phyloP scores from a whole-genome alignment of 1,140 invertebrate genomes.

The Sycophila sp. region DNA sequence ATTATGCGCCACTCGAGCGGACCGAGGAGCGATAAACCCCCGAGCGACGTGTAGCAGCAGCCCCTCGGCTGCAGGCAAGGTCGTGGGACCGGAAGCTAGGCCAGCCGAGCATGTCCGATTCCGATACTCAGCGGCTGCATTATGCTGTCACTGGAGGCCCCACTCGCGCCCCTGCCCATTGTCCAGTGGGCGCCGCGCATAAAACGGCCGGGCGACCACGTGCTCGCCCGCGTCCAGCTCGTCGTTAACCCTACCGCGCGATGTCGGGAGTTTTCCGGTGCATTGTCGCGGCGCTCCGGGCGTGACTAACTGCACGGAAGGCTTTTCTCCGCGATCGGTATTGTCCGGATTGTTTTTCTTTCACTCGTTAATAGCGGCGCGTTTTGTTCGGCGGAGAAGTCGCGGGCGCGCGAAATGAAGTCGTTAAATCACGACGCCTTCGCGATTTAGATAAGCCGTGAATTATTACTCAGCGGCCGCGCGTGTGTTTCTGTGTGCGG shows the following conservation, averaged over 20 bases:
- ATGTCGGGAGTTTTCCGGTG: constrained; percentile 18
- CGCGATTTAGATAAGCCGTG: not conserved
- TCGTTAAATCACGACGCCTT: not conserved
- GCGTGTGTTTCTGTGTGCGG: not conserved
- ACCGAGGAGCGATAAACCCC: not conserved
- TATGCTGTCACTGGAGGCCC: too few species aligned
- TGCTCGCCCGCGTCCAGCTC: not conserved
- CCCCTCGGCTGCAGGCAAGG: constrained; percentile 21
- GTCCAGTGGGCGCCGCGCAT: too few species aligned
- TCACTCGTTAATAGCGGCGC: too few species aligned
- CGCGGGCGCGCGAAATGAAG: too few species aligned
- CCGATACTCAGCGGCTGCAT: too few species aligned
- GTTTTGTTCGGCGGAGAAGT: not conserved
- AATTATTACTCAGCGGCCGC: too few species aligned
- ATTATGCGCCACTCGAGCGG: too few species aligned
- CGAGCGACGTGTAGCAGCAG: not conserved
- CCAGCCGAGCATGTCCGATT: constrained; percentile 30
- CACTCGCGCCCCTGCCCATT: too few species aligned
- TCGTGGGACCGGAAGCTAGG: constrained; percentile 36
- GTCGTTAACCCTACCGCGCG: too few species aligned
- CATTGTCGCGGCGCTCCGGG: constrained; percentile 6
- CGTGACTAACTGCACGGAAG: not conserved
- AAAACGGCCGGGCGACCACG: not conserved
- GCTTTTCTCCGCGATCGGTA: not conserved
- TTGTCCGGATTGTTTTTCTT: not conserved